Evolutionary conservation across 2,888 invertebrate species (phyloP).

Genomic region (Tenthredo distinguenda): DNA sequence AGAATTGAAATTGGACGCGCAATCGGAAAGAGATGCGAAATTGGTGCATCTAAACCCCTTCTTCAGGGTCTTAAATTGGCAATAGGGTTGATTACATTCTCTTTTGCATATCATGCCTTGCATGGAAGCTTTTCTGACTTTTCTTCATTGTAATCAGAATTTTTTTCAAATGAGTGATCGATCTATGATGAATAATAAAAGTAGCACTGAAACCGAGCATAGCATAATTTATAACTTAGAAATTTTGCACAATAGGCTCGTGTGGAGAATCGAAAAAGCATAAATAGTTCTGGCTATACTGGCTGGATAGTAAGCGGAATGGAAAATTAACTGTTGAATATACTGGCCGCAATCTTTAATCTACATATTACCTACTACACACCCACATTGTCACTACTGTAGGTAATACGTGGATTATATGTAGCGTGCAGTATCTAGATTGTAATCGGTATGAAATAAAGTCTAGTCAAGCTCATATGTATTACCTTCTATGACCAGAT

Average conservation of each 20-base stretch:
- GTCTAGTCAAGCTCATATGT: neutral
- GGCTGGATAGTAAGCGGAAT: neutral
- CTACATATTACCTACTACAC: neutral
- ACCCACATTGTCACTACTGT: constrained; percentile 1
- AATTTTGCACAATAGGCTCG: neutral
- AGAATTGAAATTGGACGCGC: too few species aligned
- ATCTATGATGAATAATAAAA: neutral
- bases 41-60: neutral
- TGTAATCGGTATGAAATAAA: neutral
- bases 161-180: neutral
- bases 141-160: neutral
- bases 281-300: neutral
- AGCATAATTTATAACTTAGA: too few species aligned
- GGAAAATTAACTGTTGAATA: neutral
- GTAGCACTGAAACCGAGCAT: neutral
- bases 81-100: too few species aligned
- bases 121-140: too few species aligned
- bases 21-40: neutral
- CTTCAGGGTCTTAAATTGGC: too few species aligned
- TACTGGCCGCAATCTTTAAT: neutral
- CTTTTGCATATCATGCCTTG: too few species aligned
- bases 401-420: neutral
- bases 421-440: neutral
- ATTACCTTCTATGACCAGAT: neutral
- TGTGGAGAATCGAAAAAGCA: neutral